A percentile compares a stretch with the other conserved stretches of the same genome.
Conservation (phyloP, 2,888 invertebrate species). For the Cotesia congregata region DNA sequence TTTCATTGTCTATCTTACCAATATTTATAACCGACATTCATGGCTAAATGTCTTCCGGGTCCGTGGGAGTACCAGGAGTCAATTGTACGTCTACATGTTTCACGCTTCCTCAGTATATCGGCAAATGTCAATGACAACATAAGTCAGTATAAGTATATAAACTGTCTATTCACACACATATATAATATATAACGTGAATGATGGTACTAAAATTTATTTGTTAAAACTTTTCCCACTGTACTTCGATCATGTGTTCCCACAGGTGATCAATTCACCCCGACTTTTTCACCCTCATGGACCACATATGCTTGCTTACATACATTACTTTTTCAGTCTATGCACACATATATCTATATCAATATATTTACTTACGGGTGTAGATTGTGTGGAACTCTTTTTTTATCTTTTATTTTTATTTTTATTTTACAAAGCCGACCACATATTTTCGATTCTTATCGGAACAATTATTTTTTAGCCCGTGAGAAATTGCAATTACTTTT, state of each 20-base stretch:
- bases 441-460: no score
- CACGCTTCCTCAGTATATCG: background rate
- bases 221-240: background rate
- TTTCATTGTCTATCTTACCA: constrained; percentile 11
- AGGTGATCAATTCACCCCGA: background rate
- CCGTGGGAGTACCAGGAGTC: constrained; percentile 33
- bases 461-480: no score
- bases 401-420: background rate
- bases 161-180: background rate
- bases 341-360: background rate
- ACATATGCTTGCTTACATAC: background rate
- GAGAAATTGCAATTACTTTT: no score
- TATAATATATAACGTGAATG: background rate
- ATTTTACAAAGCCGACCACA: no score
- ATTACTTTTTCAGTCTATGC: background rate
- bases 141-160: background rate
- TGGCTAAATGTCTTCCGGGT: constrained; percentile 33
- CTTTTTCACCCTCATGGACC: background rate
- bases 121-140: constrained; percentile 17
- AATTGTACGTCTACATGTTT: constrained; percentile 23
- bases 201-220: background rate
- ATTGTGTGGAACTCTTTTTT: background rate
- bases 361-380: background rate
- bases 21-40: constrained; percentile 6
- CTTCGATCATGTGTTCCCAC: background rate